These are phyloP conservation scores for Eulacestoma nigropectus DNA, from an alignment of 2,113 vertebrate species.

Conservation along the genomic window DNA sequence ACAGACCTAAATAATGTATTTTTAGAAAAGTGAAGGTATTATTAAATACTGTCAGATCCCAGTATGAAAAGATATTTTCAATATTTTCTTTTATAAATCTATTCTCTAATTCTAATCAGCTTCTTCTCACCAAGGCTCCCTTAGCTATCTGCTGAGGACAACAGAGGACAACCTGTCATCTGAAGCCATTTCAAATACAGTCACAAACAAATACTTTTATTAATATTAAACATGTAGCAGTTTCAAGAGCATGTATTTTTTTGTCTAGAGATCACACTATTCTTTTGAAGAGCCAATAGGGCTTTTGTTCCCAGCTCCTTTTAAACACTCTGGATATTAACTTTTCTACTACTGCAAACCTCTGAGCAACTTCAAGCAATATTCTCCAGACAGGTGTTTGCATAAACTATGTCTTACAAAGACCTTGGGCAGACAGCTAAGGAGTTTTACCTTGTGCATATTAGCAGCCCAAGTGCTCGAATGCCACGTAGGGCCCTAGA, in stretches of 20 bases:
- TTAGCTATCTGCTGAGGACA: conserved; percentile 1
- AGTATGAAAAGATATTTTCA: not conserved
- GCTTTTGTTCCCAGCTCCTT: conserved; percentile 25
- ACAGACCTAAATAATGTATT: not conserved
- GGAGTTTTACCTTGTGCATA: not conserved
- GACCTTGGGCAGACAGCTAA: conserved; percentile 34
- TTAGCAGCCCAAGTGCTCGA: not conserved
- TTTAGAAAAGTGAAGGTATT: not conserved
- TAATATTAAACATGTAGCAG: conserved; percentile 24
- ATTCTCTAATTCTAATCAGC: not conserved
- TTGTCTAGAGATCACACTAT: not conserved
- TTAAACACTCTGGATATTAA: conserved; percentile 43
- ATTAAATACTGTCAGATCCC: not conserved
- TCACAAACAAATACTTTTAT: conserved; percentile 41
- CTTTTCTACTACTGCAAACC: not conserved
- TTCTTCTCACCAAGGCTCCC: not conserved
- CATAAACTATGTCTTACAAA: conserved; percentile 19
- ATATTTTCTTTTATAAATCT: conserved; percentile 15
- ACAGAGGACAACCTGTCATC: conserved; percentile 14
- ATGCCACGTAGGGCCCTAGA: not conserved
- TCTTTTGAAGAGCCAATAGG: conserved; percentile 36
- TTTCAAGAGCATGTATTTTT: conserved; percentile 3
- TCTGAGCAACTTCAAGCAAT: conserved; percentile 8
- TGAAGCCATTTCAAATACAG: conserved; percentile 26
- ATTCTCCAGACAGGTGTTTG: conserved; percentile 34